Conservation (phyloP, 2,888 invertebrate species). For the Stomorhina lunata region DNA sequence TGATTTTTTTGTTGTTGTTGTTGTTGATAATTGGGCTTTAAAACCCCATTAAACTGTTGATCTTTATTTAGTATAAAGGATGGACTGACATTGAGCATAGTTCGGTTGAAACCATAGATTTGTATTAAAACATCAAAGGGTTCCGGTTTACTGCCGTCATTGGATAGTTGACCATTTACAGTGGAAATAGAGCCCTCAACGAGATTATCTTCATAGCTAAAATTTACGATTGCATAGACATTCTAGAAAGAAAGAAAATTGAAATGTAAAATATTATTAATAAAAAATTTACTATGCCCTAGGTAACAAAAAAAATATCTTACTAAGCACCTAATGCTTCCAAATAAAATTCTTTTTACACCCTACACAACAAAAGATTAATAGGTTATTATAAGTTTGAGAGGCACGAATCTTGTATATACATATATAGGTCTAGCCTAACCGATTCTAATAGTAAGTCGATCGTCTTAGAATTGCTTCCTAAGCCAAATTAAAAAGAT, state of each 20-base stretch:
- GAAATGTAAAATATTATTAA: background rate
- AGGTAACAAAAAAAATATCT: background rate
- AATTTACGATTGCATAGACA: conserved; percentile 72
- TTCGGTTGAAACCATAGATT: conserved; percentile 74
- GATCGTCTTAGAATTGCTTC: too few relatives aligned
- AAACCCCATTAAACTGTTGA: conserved; percentile 70
- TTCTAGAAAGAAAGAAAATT: conserved; percentile 68
- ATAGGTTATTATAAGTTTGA: too few relatives aligned
- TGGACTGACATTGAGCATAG: conserved; percentile 68
- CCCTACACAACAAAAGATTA: too few relatives aligned
- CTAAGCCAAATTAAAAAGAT: too few relatives aligned
- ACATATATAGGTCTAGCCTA: too few relatives aligned
- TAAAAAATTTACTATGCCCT: background rate
- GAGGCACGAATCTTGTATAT: too few relatives aligned
- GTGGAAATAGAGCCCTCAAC: conserved; percentile 72
- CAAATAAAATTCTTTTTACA: too few relatives aligned
- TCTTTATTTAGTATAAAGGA: conserved; percentile 71
- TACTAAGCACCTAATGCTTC: too few relatives aligned
- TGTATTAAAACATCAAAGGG: conserved; percentile 72
- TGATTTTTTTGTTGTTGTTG: conserved; percentile 19
- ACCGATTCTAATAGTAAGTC: too few relatives aligned
- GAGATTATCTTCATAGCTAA: conserved; percentile 72
- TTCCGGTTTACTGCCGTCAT: conserved; percentile 12
- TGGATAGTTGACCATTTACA: conserved; percentile 18
- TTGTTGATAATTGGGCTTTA: conserved; percentile 58